phyloP scores from a whole-genome alignment of 1,140 invertebrate species.

The Drosophila eugracilis region DNA sequence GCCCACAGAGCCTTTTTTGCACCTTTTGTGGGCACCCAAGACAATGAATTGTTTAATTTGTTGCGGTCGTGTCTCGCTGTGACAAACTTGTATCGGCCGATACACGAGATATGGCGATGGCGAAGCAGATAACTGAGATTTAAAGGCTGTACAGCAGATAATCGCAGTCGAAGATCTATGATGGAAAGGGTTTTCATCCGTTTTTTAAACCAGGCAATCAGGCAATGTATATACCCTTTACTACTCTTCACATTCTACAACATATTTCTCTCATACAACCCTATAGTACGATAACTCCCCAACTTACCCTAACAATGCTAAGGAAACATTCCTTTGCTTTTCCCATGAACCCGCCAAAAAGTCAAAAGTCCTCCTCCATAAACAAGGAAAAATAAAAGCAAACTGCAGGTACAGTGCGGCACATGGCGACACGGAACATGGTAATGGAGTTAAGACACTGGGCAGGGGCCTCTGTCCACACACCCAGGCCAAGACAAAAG shows the following conservation, averaged over 20 bases:
- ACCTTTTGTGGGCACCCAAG: constrained; percentile 12
- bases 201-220: too few relatives aligned
- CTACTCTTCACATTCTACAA: too few relatives aligned
- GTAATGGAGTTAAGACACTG: constrained; percentile 29
- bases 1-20: constrained; percentile 1
- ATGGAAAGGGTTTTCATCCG: not conserved
- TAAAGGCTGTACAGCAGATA: not conserved
- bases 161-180: not conserved
- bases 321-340: constrained; percentile 61
- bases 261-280: too few relatives aligned
- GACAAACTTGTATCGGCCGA: constrained; percentile 41
- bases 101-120: constrained; percentile 8
- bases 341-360: constrained; percentile 13
- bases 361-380: not conserved
- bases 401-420: constrained; percentile 46
- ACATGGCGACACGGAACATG: constrained; percentile 54
- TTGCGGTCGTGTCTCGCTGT: constrained; percentile 38
- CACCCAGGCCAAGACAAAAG: constrained; percentile 12
- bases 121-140: constrained; percentile 1
- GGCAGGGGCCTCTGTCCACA: constrained; percentile 18
- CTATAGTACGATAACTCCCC: too few relatives aligned
- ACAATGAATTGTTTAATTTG: constrained; percentile 76
- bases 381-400: constrained; percentile 6
- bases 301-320: constrained; percentile 52
- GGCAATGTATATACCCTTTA: too few relatives aligned